Evolutionary conservation across 2,113 vertebrate genomes (phyloP).

Genomic region (Phoenicopterus ruber): DNA sequence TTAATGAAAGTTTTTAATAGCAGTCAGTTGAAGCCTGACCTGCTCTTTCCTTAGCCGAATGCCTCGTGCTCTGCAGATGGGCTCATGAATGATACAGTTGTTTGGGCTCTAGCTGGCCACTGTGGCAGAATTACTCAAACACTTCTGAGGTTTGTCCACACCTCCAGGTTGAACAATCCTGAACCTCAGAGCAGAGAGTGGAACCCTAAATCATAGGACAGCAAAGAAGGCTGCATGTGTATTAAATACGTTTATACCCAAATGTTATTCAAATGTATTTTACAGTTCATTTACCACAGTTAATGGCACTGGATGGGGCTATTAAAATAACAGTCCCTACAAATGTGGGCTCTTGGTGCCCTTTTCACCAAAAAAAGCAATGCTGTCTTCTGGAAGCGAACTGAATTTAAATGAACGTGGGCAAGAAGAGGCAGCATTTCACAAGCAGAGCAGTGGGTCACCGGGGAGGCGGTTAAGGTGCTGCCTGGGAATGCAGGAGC

Average conservation of each 20-base stretch:
- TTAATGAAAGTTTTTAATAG: constrained; percentile 30
- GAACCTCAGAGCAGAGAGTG: background rate
- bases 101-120: background rate
- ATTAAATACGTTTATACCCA: background rate
- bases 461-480: background rate
- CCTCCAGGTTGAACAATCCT: background rate
- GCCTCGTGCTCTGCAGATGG: background rate
- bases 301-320: background rate
- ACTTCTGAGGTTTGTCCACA: background rate
- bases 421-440: background rate
- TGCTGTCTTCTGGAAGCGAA: background rate
- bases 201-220: background rate
- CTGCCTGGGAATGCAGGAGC: background rate
- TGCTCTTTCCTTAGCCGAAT: background rate
- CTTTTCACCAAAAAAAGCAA: background rate
- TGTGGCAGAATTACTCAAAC: background rate
- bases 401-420: background rate
- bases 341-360: background rate
- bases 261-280: background rate
- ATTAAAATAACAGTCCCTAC: background rate
- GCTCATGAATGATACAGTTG: constrained; percentile 34
- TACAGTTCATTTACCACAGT: background rate
- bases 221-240: background rate
- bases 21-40: background rate
- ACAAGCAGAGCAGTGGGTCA: background rate